Percentiles rank a stretch among this genome's conserved stretches.
Evolutionary conservation across 2,797 vertebrate species (phyloP).

Genomic region (Pitangus sulphuratus): DNA sequence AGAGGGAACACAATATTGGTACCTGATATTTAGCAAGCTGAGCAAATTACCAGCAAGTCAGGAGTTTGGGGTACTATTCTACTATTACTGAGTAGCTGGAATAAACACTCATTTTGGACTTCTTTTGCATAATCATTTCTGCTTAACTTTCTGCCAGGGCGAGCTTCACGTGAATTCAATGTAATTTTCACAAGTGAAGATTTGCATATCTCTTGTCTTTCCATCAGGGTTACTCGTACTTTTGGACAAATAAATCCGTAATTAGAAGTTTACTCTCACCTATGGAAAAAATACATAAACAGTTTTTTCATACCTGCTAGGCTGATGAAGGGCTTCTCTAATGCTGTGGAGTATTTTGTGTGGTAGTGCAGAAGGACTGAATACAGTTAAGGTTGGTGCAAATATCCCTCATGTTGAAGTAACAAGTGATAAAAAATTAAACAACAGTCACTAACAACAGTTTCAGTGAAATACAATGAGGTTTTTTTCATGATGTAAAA

Average conservation of each 20-base stretch:
- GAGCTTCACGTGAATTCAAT: background rate
- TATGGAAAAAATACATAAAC: background rate
- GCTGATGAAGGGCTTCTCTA: background rate
- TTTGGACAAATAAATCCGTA: background rate
- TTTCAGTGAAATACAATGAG: background rate
- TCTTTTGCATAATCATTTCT: background rate
- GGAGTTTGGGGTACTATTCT: background rate
- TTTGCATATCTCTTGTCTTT: background rate
- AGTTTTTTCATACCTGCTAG: background rate
- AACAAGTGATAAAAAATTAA: background rate
- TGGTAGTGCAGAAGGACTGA: background rate
- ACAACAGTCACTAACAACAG: background rate
- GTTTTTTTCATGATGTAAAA: background rate
- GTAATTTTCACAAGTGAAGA: background rate
- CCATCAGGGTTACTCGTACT: background rate
- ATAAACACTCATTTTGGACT: background rate
- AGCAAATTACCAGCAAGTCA: background rate
- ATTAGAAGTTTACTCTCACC: background rate
- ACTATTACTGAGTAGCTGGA: background rate
- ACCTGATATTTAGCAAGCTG: background rate
- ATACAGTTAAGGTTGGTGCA: background rate
- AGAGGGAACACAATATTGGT: background rate
- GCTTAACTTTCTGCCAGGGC: background rate
- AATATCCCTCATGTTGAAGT: background rate
- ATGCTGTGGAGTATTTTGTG: background rate